Evolutionary conservation across 2,888 invertebrate genomes (phyloP).

Genomic region (Boloria euphrosyne): DNA sequence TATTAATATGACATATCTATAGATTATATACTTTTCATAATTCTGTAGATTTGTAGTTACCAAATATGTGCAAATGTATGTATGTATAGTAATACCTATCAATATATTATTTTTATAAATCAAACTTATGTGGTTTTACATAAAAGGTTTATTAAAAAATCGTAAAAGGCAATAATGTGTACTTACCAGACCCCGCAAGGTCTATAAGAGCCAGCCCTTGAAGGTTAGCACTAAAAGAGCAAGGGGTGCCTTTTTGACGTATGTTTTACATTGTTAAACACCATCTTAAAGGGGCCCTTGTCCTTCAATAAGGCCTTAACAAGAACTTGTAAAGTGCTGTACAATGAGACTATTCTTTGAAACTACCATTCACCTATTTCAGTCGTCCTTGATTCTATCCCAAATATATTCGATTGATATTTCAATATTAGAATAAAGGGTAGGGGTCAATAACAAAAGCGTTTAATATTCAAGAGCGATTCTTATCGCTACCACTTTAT

Average conservation of each 20-base stretch:
- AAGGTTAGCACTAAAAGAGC: conserved; percentile 75
- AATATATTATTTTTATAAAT: too few species aligned
- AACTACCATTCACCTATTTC: conserved; percentile 59
- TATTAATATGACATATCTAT: too few species aligned
- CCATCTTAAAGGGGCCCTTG: conserved; percentile 61
- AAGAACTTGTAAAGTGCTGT: conserved; percentile 66
- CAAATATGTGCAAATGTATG: too few species aligned
- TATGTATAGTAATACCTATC: too few species aligned
- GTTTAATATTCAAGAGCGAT: conserved; percentile 61
- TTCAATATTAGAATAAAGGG: conserved; percentile 51
- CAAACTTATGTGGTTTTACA: neutral
- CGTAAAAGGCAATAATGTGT: conserved; percentile 51
- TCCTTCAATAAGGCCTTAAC: conserved; percentile 75
- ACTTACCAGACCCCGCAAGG: conserved; percentile 59
- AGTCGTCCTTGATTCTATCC: conserved; percentile 71
- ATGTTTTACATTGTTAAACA: conserved; percentile 61
- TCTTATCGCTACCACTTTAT: conserved; percentile 66
- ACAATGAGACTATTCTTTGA: conserved; percentile 66
- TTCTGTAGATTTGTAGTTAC: too few species aligned
- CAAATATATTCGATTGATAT: conserved; percentile 39
- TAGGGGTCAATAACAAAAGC: conserved; percentile 67
- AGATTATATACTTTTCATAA: too few species aligned
- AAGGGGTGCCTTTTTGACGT: conserved; percentile 68
- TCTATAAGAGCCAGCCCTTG: conserved; percentile 55
- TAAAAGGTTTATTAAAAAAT: conserved; percentile 17